Evolutionary conservation across 1,140 invertebrate genomes (phyloP).

Genomic region (Brachionus manjavacas): DNA sequence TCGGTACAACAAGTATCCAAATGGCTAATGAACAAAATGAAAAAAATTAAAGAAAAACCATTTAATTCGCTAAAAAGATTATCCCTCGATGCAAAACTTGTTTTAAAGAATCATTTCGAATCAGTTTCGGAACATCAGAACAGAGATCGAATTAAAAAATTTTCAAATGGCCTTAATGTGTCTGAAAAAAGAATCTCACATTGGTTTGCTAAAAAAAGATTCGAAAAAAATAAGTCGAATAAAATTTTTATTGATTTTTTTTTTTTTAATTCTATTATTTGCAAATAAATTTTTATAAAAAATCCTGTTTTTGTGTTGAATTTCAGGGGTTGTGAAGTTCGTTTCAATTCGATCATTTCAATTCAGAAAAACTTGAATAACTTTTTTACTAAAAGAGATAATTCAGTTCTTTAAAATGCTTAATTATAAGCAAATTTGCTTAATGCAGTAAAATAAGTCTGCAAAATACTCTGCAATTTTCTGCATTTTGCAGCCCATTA

Average conservation of each 20-base stretch:
- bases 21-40: slow-evolving; percentile 1
- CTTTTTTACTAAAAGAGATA: no score
- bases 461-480: no score
- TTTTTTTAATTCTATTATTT: slow-evolving; percentile 13
- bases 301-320: neutral
- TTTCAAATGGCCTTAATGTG: neutral
- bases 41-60: slow-evolving; percentile 5
- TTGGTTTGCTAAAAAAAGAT: slow-evolving; percentile 27
- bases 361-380: no score
- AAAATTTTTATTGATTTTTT: neutral
- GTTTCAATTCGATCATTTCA: no score
- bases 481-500: no score
- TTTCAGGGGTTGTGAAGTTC: no score
- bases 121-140: neutral
- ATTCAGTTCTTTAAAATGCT: no score
- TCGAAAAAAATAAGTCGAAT: slow-evolving; percentile 14
- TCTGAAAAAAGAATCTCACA: slow-evolving; percentile 14
- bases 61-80: neutral
- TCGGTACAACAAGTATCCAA: slow-evolving; percentile 13
- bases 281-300: neutral
- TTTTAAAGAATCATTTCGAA: slow-evolving; percentile 22
- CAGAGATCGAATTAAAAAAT: slow-evolving; percentile 6
- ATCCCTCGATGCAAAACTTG: neutral
- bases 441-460: no score
- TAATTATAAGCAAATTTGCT: no score